Percentiles rank a stretch among this genome's conserved stretches.
Conservation (phyloP, 2,113 vertebrate species). For the Axis porcinus region DNA sequence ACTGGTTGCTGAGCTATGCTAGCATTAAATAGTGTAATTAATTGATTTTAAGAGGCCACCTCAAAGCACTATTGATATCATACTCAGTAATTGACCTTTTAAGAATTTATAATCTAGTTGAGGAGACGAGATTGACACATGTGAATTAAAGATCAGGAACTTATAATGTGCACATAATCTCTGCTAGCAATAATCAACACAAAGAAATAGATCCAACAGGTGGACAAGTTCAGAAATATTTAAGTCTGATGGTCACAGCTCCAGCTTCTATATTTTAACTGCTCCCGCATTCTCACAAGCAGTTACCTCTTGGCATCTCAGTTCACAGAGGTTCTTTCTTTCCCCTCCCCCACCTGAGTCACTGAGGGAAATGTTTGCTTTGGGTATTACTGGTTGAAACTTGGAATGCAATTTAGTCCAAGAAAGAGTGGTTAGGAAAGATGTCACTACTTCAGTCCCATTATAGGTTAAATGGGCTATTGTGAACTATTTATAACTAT, state of each 20-base stretch:
- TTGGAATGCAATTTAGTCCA: not conserved
- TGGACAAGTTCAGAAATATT: not conserved
- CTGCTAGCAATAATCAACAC: not conserved
- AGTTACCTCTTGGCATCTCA: not conserved
- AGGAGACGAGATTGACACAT: not conserved
- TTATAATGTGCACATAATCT: not conserved
- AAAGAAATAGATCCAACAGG: not conserved
- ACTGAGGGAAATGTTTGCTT: not conserved
- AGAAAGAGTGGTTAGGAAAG: not conserved
- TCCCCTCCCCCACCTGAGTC: not conserved
- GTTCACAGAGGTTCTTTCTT: not conserved
- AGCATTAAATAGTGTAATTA: not conserved
- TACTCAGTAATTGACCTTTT: not conserved
- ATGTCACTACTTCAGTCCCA: not conserved
- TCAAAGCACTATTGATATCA: not conserved
- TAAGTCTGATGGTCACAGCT: not conserved
- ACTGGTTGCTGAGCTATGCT: not conserved
- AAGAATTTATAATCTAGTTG: not conserved
- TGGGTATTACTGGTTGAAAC: not conserved
- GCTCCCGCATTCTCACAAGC: not conserved
- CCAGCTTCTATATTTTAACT: not conserved
- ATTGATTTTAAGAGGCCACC: not conserved
- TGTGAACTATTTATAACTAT: constrained; percentile 21
- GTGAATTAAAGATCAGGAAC: not conserved
- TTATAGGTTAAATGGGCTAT: constrained; percentile 38